Conservation (phyloP, 1,140 invertebrate species). For the Lepeophtheirus salmonis region DNA sequence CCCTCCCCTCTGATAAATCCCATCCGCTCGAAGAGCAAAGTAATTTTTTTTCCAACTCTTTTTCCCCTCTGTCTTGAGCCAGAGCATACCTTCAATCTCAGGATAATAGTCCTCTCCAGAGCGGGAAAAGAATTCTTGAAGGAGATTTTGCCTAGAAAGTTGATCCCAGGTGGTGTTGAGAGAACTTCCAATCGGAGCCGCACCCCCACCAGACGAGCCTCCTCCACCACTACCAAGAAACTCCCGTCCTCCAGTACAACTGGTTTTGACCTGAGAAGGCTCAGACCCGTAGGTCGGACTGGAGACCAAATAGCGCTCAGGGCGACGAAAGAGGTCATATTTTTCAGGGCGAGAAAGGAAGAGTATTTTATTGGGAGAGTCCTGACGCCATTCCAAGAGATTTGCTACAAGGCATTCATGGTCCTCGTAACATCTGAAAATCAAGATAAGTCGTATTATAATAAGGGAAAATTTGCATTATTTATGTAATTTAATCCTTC, state of each 20-base stretch:
- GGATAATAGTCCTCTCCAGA: conserved; percentile 31
- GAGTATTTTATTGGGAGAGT: conserved; percentile 83
- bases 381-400: conserved; percentile 80
- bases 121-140: conserved; percentile 41
- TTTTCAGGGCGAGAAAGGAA: conserved; percentile 82
- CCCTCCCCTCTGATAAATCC: conserved; percentile 87
- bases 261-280: neutral
- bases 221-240: neutral
- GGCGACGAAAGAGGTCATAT: conserved; percentile 62
- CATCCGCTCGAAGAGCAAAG: conserved; percentile 72
- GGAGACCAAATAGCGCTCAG: conserved; percentile 49
- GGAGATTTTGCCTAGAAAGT: conserved; percentile 5
- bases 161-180: conserved; percentile 7
- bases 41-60: conserved; percentile 96
- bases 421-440: conserved; percentile 63
- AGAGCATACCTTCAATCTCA: conserved; percentile 78
- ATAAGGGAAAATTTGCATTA: neutral
- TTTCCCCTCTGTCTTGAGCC: conserved; percentile 86
- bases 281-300: neutral
- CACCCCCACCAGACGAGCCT: neutral
- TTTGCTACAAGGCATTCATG: conserved; percentile 90
- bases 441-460: neutral
- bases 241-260: neutral
- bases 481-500: no score
- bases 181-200: neutral